Conservation (phyloP, 2,888 invertebrate genomes). For the Gisinianus flammeolus region DNA sequence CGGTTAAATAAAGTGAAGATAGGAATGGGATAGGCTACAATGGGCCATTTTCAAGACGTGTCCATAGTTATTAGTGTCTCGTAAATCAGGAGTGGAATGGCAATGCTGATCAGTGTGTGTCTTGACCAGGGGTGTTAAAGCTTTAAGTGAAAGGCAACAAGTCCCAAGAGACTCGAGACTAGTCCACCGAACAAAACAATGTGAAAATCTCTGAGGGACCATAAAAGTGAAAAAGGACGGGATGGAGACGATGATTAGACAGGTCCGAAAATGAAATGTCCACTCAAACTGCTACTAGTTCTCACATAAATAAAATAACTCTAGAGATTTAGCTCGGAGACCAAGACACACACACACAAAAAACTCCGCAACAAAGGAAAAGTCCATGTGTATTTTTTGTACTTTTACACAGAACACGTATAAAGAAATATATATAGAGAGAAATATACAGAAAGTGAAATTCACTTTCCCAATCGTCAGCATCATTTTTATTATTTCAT, state of each 20-base stretch:
- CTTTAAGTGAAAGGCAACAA: conserved; percentile 60
- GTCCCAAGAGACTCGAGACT: conserved; percentile 52
- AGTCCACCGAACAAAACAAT: conserved; percentile 44
- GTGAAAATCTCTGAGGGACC: conserved; percentile 55
- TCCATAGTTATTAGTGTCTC: conserved; percentile 59
- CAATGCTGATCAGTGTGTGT: conserved; percentile 32
- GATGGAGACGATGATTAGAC: conserved; percentile 59
- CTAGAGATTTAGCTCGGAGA: conserved; percentile 19
- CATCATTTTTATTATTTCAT: neutral
- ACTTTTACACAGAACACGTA: neutral
- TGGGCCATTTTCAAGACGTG: conserved; percentile 47
- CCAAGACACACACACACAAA: too few species aligned
- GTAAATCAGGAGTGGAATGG: conserved; percentile 56
- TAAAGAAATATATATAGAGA: neutral
- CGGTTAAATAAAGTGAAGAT: conserved; percentile 38
- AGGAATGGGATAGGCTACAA: conserved; percentile 56
- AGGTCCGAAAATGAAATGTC: conserved; percentile 59
- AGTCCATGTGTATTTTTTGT: too few species aligned
- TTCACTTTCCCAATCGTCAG: neutral
- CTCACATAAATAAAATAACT: conserved; percentile 39
- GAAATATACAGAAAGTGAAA: neutral
- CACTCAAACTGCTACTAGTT: conserved; percentile 51
- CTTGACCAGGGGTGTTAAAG: conserved; percentile 48
- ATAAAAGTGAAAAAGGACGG: conserved; percentile 59
- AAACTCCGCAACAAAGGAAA: too few species aligned